Conservation (phyloP, 2,113 vertebrate species). For the Brienomyrus brachyistius region DNA sequence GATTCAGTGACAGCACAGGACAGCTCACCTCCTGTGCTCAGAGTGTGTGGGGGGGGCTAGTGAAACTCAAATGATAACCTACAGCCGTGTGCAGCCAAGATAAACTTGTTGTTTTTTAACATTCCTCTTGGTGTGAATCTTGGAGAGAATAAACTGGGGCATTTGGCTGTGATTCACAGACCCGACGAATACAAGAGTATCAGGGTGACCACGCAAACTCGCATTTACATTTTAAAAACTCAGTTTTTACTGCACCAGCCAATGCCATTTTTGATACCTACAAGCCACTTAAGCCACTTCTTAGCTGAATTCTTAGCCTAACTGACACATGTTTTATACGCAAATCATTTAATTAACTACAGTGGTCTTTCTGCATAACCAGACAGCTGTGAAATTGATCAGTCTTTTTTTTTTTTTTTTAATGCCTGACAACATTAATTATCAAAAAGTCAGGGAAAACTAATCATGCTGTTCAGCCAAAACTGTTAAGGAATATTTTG, state of each 20-base stretch:
- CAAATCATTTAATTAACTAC: background rate
- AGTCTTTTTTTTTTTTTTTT: background rate
- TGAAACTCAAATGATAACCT: slow-evolving; percentile 6
- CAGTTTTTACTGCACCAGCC: background rate
- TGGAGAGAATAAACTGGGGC: background rate
- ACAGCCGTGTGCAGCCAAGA: background rate
- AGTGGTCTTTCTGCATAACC: background rate
- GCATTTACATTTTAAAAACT: background rate
- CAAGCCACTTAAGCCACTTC: background rate
- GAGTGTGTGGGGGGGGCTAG: background rate
- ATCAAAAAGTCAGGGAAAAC: background rate
- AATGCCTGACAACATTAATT: background rate
- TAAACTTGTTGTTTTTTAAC: background rate
- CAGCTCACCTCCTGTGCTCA: background rate
- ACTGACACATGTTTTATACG: background rate
- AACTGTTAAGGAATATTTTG: too few species aligned
- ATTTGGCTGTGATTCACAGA: background rate
- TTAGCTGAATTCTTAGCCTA: background rate
- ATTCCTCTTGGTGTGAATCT: background rate
- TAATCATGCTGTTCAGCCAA: background rate
- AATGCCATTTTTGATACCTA: background rate
- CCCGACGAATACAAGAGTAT: background rate
- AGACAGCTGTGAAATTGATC: background rate
- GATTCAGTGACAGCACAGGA: background rate
- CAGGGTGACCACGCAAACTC: background rate